Percentiles rank a stretch among this genome's conserved stretches.
These are phyloP conservation scores for Rhabdomys dilectus DNA, from an alignment of 2,113 vertebrate species.

Conservation along the genomic window DNA sequence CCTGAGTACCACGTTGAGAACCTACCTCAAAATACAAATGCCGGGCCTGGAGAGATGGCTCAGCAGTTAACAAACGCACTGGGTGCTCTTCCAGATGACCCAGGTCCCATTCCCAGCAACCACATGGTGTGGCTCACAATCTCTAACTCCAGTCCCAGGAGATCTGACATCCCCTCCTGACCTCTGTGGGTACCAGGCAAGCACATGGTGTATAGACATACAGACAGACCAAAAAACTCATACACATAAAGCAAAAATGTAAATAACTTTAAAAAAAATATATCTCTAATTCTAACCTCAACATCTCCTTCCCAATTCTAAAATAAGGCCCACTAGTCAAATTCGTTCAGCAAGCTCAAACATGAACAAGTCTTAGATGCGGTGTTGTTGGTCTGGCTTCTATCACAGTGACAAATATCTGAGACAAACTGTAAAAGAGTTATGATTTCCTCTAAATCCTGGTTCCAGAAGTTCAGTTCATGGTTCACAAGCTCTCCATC, in stretches of 20 bases:
- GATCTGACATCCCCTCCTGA: neutral
- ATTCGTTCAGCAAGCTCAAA: neutral
- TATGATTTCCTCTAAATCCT: neutral
- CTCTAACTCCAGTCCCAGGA: neutral
- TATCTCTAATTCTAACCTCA: neutral
- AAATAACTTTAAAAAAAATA: neutral
- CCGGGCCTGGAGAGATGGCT: neutral
- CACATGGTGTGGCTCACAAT: neutral
- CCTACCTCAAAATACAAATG: neutral
- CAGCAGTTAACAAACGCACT: neutral
- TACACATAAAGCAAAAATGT: neutral
- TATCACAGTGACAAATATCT: neutral
- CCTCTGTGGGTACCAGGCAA: neutral
- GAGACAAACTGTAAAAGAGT: neutral
- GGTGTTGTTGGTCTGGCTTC: neutral
- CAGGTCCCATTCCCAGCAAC: neutral
- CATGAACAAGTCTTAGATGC: neutral
- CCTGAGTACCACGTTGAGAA: neutral
- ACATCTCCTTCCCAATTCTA: neutral
- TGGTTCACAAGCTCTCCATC: neutral
- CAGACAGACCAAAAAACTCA: neutral
- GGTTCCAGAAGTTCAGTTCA: neutral
- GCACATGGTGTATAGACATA: neutral
- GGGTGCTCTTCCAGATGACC: neutral
- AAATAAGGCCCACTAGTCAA: neutral